These are phyloP conservation scores for Manis pentadactyla DNA, from an alignment of 2,797 vertebrate species.

Conservation along the genomic window DNA sequence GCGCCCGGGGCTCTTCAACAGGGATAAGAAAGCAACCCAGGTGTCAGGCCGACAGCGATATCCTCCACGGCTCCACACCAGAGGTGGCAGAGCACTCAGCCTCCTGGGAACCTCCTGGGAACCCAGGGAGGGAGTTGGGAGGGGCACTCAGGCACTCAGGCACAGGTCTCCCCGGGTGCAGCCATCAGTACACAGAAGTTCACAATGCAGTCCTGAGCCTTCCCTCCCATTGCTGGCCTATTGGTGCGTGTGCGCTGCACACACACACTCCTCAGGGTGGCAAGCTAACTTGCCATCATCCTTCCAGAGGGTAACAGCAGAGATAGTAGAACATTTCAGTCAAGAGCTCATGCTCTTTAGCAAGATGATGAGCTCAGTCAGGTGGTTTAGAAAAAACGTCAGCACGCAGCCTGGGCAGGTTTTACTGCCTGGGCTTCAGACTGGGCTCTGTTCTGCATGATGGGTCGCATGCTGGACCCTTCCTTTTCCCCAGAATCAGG, in stretches of 20 bases:
- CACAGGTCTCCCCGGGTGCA: neutral
- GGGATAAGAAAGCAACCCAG: neutral
- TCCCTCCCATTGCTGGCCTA: neutral
- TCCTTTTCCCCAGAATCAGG: neutral
- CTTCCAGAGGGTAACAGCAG: constrained; percentile 27
- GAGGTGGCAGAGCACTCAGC: neutral
- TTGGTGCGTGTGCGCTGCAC: rapidly evolving
- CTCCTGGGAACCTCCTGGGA: neutral
- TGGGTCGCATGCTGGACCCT: neutral
- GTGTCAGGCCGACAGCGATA: neutral
- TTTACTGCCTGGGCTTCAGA: neutral
- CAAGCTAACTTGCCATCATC: neutral
- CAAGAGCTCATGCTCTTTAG: constrained; percentile 18
- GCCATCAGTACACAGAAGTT: neutral
- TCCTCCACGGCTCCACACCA: neutral
- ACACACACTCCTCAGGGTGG: neutral
- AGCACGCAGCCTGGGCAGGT: neutral
- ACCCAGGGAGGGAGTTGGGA: too few relatives aligned
- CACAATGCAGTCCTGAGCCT: neutral
- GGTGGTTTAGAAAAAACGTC: neutral
- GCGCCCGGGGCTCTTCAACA: neutral
- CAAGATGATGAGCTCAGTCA: neutral
- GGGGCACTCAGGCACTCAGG: neutral
- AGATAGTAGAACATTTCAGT: neutral
- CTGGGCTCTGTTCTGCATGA: neutral